phyloP scores from a whole-genome alignment of 2,888 invertebrate genomes.

The Tinea trinotella region DNA sequence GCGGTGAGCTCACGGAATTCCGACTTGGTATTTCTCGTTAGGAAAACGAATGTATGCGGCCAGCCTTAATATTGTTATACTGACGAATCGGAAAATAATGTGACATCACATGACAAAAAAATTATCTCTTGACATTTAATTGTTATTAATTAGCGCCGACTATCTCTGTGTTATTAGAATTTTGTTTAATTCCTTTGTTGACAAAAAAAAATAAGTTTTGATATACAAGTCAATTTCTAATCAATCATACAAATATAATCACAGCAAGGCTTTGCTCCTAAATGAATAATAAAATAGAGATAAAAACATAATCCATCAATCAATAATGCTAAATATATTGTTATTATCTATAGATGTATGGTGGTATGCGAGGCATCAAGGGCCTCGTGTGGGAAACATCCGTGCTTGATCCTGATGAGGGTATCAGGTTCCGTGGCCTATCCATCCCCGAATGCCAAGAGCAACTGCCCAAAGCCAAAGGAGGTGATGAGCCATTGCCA shows the following conservation, averaged over 20 bases:
- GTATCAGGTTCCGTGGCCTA: slow-evolving; percentile 94
- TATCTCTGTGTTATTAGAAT: background rate
- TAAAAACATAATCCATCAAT: slow-evolving; percentile 1
- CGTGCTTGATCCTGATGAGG: slow-evolving; percentile 94
- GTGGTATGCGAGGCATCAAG: slow-evolving; percentile 97
- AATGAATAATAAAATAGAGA: background rate
- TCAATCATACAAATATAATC: background rate
- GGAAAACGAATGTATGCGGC: too few relatives aligned
- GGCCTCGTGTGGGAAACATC: slow-evolving; percentile 96
- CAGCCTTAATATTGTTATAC: too few relatives aligned
- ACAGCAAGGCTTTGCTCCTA: slow-evolving; percentile 1
- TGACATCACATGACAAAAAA: too few relatives aligned
- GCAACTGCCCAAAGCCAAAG: slow-evolving; percentile 77
- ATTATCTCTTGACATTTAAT: background rate
- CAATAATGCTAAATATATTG: background rate
- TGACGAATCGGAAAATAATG: too few relatives aligned
- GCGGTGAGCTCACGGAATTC: too few relatives aligned
- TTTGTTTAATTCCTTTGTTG: background rate
- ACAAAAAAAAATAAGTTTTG: background rate
- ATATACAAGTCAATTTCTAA: background rate
- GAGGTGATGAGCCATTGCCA: slow-evolving; percentile 81
- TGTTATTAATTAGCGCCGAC: background rate
- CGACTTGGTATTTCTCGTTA: too few relatives aligned
- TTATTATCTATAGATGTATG: slow-evolving; percentile 78
- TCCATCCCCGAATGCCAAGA: slow-evolving; percentile 89